Evolutionary conservation across 1,140 invertebrate genomes (phyloP).

Genomic region (Euborellia annulipes): DNA sequence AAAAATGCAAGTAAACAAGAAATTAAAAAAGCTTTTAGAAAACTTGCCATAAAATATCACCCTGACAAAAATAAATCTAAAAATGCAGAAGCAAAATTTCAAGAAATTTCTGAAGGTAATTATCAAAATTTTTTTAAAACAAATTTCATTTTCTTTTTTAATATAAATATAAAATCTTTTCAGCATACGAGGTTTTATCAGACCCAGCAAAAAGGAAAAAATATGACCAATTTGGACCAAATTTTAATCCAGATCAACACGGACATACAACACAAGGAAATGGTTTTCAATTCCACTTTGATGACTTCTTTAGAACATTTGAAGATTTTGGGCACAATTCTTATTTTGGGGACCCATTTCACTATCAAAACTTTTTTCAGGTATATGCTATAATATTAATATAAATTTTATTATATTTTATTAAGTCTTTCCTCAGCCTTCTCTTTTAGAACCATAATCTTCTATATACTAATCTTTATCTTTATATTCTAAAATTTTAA

Average conservation of each 20-base stretch:
- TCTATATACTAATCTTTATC: no score
- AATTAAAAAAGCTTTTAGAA: conserved; percentile 38
- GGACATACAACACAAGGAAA: conserved; percentile 9
- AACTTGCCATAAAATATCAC: conserved; percentile 33
- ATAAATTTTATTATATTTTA: no score
- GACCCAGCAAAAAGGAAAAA: conserved; percentile 23
- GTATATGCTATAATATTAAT: no score
- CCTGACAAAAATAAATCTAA: conserved; percentile 30
- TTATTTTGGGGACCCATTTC: conserved; percentile 2
- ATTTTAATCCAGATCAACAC: conserved; percentile 10
- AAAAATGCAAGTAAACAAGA: conserved; percentile 25
- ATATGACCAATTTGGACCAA: conserved; percentile 24
- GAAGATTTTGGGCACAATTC: conserved; percentile 6
- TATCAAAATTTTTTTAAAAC: not conserved
- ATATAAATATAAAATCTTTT: conserved; percentile 5
- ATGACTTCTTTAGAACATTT: conserved; percentile 15
- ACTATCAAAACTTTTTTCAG: not conserved
- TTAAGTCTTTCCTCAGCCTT: no score
- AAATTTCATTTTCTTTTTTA: not conserved
- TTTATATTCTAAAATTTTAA: no score
- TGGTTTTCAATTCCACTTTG: conserved; percentile 22
- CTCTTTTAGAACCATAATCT: no score
- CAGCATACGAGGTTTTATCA: conserved; percentile 28
- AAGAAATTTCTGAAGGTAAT: conserved; percentile 28
- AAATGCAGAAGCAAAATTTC: conserved; percentile 28